Conservation (phyloP, 2,888 invertebrate genomes). For the Brenthis ino region DNA sequence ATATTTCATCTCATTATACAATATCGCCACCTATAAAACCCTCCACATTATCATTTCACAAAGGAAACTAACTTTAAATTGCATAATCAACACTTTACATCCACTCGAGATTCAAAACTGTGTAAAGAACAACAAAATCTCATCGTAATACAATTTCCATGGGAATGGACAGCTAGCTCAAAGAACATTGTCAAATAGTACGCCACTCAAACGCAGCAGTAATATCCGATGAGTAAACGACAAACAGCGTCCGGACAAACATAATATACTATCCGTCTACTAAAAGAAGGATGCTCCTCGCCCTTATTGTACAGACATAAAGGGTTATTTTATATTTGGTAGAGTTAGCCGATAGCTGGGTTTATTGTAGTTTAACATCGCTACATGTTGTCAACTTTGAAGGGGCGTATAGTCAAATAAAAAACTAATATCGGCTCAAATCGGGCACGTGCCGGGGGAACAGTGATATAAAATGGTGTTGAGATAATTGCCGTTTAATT, state of each 20-base stretch:
- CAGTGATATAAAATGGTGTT: constrained; percentile 72
- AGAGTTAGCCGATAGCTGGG: neutral
- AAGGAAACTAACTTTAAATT: constrained; percentile 8
- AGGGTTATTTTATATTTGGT: constrained; percentile 16
- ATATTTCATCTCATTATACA: no score
- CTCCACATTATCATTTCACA: neutral
- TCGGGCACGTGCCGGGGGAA: constrained; percentile 63
- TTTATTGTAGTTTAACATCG: constrained; percentile 46
- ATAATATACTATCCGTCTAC: constrained; percentile 35
- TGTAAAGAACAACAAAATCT: constrained; percentile 55
- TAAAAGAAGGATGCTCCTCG: neutral
- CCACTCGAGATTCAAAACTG: constrained; percentile 36
- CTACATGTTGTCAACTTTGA: constrained; percentile 77
- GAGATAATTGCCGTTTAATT: constrained; percentile 74
- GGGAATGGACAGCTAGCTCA: constrained; percentile 58
- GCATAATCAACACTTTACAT: constrained; percentile 17
- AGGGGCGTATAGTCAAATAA: constrained; percentile 75
- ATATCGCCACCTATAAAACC: no score
- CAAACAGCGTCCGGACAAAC: constrained; percentile 51
- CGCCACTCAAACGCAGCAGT: constrained; percentile 57
- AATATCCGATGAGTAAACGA: constrained; percentile 71
- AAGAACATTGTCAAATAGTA: constrained; percentile 65
- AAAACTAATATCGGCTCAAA: constrained; percentile 71
- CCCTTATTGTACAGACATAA: constrained; percentile 23
- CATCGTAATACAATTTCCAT: constrained; percentile 64